phyloP scores from a whole-genome alignment of 1,140 invertebrate species.

The Dufourea novaeangliae region DNA sequence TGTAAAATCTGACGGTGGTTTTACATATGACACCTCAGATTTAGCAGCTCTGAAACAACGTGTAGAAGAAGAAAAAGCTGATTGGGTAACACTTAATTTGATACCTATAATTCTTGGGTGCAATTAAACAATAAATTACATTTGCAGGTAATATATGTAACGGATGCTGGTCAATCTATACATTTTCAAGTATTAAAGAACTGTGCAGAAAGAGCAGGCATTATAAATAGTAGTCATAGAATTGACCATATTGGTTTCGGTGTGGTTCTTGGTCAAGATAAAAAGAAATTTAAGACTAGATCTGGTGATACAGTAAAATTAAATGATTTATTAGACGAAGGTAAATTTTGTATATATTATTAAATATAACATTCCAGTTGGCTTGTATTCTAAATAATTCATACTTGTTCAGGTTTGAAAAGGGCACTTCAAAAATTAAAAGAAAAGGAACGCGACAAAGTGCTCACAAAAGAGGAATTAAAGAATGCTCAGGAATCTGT shows the following conservation, averaged over 20 bases:
- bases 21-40: slow-evolving; percentile 99
- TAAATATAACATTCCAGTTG: background rate
- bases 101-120: background rate
- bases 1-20: slow-evolving; percentile 99
- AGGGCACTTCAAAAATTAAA: slow-evolving; percentile 92
- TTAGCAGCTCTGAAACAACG: slow-evolving; percentile 95
- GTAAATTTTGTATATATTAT: slow-evolving; percentile 72
- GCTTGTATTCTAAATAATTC: background rate
- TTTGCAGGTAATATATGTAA: slow-evolving; percentile 92
- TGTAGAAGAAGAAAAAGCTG: slow-evolving; percentile 92
- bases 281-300: slow-evolving; percentile 99
- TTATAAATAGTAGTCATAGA: slow-evolving; percentile 85
- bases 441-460: slow-evolving; percentile 95
- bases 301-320: slow-evolving; percentile 98
- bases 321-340: slow-evolving; percentile 96
- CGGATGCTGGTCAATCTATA: slow-evolving; percentile 93
- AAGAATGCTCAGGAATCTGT: slow-evolving; percentile 93
- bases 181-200: slow-evolving; percentile 91
- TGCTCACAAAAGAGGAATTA: slow-evolving; percentile 92
- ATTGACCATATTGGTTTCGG: slow-evolving; percentile 98
- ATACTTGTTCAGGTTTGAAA: slow-evolving; percentile 85
- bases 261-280: slow-evolving; percentile 98
- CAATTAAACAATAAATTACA: background rate
- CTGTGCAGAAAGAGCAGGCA: slow-evolving; percentile 88
- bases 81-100: slow-evolving; percentile 85